Evolutionary conservation across 2,888 invertebrate genomes (phyloP).

Genomic region (Drosophila prolongata): DNA sequence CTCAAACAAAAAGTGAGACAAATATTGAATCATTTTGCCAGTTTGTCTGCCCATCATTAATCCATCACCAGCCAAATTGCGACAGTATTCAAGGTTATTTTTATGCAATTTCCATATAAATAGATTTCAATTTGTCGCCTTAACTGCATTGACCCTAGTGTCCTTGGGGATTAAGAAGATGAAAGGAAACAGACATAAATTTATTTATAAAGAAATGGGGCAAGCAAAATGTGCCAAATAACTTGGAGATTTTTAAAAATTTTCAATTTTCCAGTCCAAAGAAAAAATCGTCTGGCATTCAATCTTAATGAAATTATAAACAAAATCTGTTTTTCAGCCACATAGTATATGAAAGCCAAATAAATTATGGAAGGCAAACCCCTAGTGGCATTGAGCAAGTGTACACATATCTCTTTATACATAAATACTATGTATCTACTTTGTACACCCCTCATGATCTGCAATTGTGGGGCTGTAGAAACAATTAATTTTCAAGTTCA

Average conservation of each 20-base stretch:
- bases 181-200: slow-evolving; percentile 6
- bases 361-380: slow-evolving; percentile 64
- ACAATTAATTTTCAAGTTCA: slow-evolving; percentile 78
- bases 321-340: slow-evolving; percentile 44
- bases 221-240: background rate
- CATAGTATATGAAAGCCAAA: slow-evolving; percentile 48
- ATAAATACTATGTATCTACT: slow-evolving; percentile 20
- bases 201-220: slow-evolving; percentile 9
- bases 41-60: slow-evolving; percentile 53
- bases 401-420: slow-evolving; percentile 18
- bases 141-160: slow-evolving; percentile 30
- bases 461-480: slow-evolving; percentile 56
- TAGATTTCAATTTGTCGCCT: slow-evolving; percentile 4
- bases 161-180: slow-evolving; percentile 30
- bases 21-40: slow-evolving; percentile 25
- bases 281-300: slow-evolving; percentile 33
- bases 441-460: slow-evolving; percentile 25
- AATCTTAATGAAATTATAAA: slow-evolving; percentile 68
- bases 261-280: slow-evolving; percentile 20
- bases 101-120: slow-evolving; percentile 46
- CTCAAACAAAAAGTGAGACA: slow-evolving; percentile 2
- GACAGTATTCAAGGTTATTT: slow-evolving; percentile 35
- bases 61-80: slow-evolving; percentile 40
- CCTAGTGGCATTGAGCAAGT: slow-evolving; percentile 57
- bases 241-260: background rate